phyloP scores from a whole-genome alignment of 2,888 invertebrate species.

The Pomacea canaliculata region DNA sequence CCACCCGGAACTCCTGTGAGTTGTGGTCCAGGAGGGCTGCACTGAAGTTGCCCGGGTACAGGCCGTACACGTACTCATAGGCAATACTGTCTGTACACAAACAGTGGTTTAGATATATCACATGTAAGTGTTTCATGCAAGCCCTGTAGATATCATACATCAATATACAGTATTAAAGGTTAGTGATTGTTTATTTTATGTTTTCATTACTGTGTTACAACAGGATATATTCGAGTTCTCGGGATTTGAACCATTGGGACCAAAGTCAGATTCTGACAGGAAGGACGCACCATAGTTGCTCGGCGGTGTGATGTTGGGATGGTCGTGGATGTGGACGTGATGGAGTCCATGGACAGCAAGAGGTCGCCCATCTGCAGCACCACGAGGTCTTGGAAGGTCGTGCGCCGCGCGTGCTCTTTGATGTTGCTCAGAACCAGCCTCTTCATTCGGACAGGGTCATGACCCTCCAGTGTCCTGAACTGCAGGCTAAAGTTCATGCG shows the following conservation, averaged over 20 bases:
- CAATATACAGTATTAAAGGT: too few species aligned
- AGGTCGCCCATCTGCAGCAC: conserved; percentile 37
- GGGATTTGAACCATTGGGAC: too few species aligned
- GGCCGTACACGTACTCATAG: conserved; percentile 31
- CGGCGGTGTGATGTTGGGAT: conserved; percentile 25
- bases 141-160: too few species aligned
- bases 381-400: conserved; percentile 44
- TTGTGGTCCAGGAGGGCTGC: conserved; percentile 28
- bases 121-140: too few species aligned
- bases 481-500: conserved; percentile 50
- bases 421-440: conserved; percentile 48
- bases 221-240: too few species aligned
- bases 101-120: background rate
- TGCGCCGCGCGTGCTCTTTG: conserved; percentile 50
- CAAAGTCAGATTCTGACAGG: too few species aligned
- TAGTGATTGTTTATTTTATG: too few species aligned
- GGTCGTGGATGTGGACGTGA: conserved; percentile 27
- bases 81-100: conserved; percentile 30
- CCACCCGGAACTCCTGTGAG: conserved; percentile 29
- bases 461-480: conserved; percentile 40
- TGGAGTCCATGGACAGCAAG: conserved; percentile 29
- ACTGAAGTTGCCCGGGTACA: conserved; percentile 31
- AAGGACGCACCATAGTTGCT: conserved; percentile 27
- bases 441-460: conserved; percentile 42
- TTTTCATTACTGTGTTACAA: too few species aligned